Percentiles rank a stretch among this genome's conserved stretches.
phyloP scores from a whole-genome alignment of 2,113 vertebrate species.

The Xenotilapia longispinis region DNA sequence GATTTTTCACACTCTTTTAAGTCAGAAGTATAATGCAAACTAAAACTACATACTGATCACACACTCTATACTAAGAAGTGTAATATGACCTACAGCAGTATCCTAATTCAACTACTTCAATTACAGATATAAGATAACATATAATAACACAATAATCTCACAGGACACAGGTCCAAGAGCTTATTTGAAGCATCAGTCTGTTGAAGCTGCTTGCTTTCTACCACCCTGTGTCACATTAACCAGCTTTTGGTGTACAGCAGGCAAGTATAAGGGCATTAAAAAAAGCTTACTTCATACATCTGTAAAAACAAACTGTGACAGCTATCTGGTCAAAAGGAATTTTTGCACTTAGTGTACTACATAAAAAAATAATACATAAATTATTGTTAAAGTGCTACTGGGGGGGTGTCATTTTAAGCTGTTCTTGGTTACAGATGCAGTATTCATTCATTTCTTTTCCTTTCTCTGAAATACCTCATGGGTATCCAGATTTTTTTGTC shows the following conservation, averaged over 20 bases:
- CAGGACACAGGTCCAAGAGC: neutral
- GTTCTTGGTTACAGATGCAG: neutral
- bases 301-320: neutral
- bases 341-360: neutral
- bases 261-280: neutral
- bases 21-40: too few relatives aligned
- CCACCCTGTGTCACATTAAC: constrained; percentile 1
- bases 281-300: neutral
- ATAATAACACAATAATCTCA: too few relatives aligned
- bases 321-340: neutral
- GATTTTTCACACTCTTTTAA: too few relatives aligned
- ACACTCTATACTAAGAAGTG: too few relatives aligned
- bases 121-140: too few relatives aligned
- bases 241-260: neutral
- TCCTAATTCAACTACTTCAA: too few relatives aligned
- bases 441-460: neutral
- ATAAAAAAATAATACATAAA: neutral
- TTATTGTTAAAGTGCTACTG: neutral
- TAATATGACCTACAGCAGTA: too few relatives aligned
- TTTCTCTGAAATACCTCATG: neutral
- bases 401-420: neutral
- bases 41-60: too few relatives aligned
- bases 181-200: neutral
- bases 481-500: neutral
- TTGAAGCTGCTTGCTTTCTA: constrained; percentile 5